These are phyloP conservation scores for Phoeniculus purpureus DNA, from an alignment of 2,797 vertebrate genomes.

Conservation along the genomic window DNA sequence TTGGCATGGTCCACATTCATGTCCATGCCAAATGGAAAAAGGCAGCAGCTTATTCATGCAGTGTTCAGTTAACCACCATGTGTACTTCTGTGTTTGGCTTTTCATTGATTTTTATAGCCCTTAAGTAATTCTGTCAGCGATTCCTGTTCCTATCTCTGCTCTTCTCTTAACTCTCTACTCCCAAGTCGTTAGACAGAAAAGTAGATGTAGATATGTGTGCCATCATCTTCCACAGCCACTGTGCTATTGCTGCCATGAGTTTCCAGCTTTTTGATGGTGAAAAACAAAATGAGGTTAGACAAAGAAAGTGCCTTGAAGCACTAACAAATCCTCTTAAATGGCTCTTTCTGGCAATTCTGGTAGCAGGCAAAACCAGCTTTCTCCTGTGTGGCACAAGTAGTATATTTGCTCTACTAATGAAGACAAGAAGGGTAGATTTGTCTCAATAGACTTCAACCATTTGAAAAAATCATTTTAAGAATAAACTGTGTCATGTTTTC, in stretches of 20 bases:
- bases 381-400: background rate
- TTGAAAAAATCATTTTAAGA: background rate
- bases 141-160: background rate
- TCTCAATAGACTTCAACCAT: background rate
- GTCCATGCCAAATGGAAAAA: background rate
- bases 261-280: background rate
- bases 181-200: background rate
- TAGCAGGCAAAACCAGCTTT: background rate
- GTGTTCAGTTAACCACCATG: background rate
- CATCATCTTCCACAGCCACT: background rate
- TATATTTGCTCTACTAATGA: background rate
- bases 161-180: background rate
- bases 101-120: background rate
- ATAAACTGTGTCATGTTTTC: background rate
- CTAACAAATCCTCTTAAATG: background rate
- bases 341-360: background rate
- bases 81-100: background rate
- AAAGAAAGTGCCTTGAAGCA: background rate
- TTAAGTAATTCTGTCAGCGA: background rate
- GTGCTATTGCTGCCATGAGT: background rate
- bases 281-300: background rate
- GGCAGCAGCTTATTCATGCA: background rate
- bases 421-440: background rate
- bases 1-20: background rate
- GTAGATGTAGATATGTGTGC: fast-evolving